Conservation (phyloP, 1,140 invertebrate species). For the Anagrus nilaparvatae region DNA sequence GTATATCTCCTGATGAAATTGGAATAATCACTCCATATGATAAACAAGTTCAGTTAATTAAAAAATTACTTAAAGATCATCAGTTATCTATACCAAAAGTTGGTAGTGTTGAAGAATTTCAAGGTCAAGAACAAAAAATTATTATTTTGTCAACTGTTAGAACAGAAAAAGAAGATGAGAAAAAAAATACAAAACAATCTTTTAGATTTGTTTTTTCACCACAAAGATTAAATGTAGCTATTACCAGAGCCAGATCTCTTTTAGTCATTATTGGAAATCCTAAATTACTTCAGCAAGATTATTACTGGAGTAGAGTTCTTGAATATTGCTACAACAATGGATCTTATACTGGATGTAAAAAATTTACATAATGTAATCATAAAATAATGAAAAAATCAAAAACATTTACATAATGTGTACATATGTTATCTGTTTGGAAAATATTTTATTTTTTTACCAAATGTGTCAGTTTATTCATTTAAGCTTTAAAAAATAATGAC, state of each 20-base stretch:
- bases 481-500: too few species aligned
- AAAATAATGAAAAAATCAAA: too few species aligned
- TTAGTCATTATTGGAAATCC: constrained; percentile 79
- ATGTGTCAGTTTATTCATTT: too few species aligned
- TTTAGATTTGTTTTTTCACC: constrained; percentile 69
- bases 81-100: constrained; percentile 79
- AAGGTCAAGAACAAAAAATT: constrained; percentile 80
- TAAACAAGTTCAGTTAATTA: constrained; percentile 72
- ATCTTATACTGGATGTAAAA: too few species aligned
- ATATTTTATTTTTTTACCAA: too few species aligned
- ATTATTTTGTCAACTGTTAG: constrained; percentile 84
- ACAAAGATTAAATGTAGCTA: constrained; percentile 76
- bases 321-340: too few species aligned
- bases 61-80: too few species aligned
- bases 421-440: too few species aligned
- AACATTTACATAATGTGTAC: too few species aligned
- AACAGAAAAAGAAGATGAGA: constrained; percentile 41
- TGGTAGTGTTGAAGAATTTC: constrained; percentile 92
- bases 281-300: constrained; percentile 56
- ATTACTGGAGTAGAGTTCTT: constrained; percentile 61
- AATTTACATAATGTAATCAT: too few species aligned
- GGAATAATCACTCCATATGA: constrained; percentile 89
- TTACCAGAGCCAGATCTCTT: constrained; percentile 70
- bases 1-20: constrained; percentile 59
- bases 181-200: constrained; percentile 46